Evolutionary conservation across 1,140 invertebrate genomes (phyloP), one percentile per base, ranked within the genome.

Genomic region (Euwallacea similis): DNA sequence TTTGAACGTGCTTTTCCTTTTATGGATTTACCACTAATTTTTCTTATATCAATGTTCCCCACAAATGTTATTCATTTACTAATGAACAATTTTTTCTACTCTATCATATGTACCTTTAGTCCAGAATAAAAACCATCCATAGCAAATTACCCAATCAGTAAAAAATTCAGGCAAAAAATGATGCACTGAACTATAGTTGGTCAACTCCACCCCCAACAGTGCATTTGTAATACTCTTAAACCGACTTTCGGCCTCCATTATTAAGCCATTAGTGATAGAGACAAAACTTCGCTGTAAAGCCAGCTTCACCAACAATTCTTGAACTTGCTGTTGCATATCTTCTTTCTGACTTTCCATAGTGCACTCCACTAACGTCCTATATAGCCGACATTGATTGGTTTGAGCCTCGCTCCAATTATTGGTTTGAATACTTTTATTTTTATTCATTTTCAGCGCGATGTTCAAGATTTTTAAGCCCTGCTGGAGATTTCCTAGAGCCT

Each of bases 131-230:
- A 86, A 81, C 76, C 85, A 87, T n/a, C 81, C 80, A 56, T 87
- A 83, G 66, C 87, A 88, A 59, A 83, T 80, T 13, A 88, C 77
- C 75, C 83, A 83, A 72, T 88, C 86, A 16, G 85, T 84, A 3
- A 82, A 69, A 46, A 85, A 81, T 75, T 85, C 81, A 7, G 86
- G 83, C 68, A 86, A 70, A 56, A 88, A 86, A 71, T 83, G 83
- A 66, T 79, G 61, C 9, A 75, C 66, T 7, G 72, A 15, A 7
- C 15, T 43, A 13, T 50, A 21, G 41, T 15, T 42, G 11, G 13
- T 63, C 73, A 72, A 46, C 6, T 72, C 68, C 7, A 60, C 67
- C 33, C 75, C 42, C 7, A 81, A 61, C 9, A 81, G 53, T 69
- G 80, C 75, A 42, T 71, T 72, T 3, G 77, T 78, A 1, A 79